Conservation (phyloP, 2,113 vertebrate genomes). For the Miniopterus natalensis region DNA sequence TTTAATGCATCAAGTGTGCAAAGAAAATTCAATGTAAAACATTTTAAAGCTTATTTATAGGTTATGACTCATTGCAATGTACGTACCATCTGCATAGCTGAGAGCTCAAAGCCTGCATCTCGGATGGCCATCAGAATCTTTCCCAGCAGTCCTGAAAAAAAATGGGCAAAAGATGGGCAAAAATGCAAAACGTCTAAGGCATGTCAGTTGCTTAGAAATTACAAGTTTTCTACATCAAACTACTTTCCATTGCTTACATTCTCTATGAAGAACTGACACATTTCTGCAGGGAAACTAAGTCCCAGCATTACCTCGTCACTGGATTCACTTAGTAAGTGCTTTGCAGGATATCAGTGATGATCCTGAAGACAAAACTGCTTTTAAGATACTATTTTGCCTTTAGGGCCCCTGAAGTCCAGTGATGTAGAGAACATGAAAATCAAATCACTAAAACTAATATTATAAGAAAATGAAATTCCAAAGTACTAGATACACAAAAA, state of each 20-base stretch:
- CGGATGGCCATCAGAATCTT: slow-evolving; percentile 94
- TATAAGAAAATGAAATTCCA: not conserved
- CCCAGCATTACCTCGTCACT: not conserved
- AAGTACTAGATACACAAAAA: not conserved
- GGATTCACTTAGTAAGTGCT: not conserved
- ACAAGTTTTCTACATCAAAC: not conserved
- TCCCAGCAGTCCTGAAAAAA: slow-evolving; percentile 91
- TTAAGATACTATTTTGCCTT: not conserved
- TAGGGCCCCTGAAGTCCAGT: not conserved
- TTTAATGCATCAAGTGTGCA: not conserved
- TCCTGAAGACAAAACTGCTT: not conserved
- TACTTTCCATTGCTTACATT: not conserved
- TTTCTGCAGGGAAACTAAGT: slow-evolving; percentile 17
- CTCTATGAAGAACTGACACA: not conserved
- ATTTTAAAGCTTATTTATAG: not conserved
- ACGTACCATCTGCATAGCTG: slow-evolving; percentile 95
- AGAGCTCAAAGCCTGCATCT: slow-evolving; percentile 93
- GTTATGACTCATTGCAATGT: not conserved
- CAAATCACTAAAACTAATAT: slow-evolving; percentile 18
- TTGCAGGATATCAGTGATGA: not conserved
- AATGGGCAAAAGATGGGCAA: not conserved
- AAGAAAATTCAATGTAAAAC: slow-evolving; percentile 22
- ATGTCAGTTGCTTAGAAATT: slow-evolving; percentile 12
- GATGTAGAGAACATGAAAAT: not conserved
- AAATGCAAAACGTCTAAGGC: not conserved